Evolutionary conservation across 2,888 invertebrate species (phyloP), one percentile per base, ranked within the genome.

Genomic region (Coronaproctus castanopsis): DNA sequence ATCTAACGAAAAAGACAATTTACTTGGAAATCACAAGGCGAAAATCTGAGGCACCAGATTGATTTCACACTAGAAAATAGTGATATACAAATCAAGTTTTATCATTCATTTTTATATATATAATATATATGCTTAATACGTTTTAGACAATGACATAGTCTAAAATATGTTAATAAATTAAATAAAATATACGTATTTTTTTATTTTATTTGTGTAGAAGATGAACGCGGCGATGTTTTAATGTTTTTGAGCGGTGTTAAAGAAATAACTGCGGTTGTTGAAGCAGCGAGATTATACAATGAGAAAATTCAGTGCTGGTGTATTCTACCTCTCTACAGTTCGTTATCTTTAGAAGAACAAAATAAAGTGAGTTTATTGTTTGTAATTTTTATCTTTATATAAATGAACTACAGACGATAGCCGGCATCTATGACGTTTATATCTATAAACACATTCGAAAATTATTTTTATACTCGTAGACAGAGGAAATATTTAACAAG

Each of bases 171-270:
- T n/a, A n/a, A n/a, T n/a, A n/a, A n/a, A n/a, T n/a, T n/a, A n/a
- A n/a, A n/a, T n/a, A n/a, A n/a, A n/a, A n/a, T n/a, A n/a, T n/a
- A n/a, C n/a, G n/a, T n/a, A n/a, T n/a, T n/a, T n/a, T n/a, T n/a
- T n/a, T n/a, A n/a, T n/a, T n/a, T n/a, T n/a, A n/a, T n/a, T n/a
- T n/a, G 69, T 70, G 21, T 66, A 84, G 82, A 74, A 57, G 79
- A 79, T 23, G 92, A 95, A 72, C 78, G 89, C 67, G 98, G 98
- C 0, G 98, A 99, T 73, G 77, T 96, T 18, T 74, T 98, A 2
- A 83, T 99, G 69, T 98, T 98, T 72, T 78, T 97, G 67, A 93
- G 93, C 66, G 97, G 96, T 0, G 85, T 91, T 67, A 85, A 86
- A 69, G 96, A 96, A 74, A 96, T 97, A 60, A 83, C 85, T 1